Conservation (phyloP, 2,797 vertebrate genomes). For the Gobionotothen gibberifrons region DNA sequence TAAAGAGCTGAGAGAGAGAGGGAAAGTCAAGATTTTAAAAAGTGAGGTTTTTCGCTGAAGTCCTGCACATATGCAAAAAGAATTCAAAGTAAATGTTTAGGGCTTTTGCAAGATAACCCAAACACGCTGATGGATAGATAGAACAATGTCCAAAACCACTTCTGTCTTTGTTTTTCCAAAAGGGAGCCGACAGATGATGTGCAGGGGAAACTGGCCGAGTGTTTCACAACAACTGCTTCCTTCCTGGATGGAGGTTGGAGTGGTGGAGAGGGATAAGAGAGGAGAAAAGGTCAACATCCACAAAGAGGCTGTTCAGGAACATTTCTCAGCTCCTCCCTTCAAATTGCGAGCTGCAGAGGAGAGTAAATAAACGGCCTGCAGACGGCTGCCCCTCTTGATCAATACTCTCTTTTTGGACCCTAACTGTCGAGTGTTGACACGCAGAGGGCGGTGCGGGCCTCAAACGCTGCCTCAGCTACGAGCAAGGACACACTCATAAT, state of each 20-base stretch:
- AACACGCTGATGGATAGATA: slow-evolving; percentile 46
- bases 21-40: slow-evolving; percentile 51
- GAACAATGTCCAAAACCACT: slow-evolving; percentile 39
- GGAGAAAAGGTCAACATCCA: slow-evolving; percentile 58
- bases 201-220: slow-evolving; percentile 55
- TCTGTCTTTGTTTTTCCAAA: slow-evolving; percentile 51
- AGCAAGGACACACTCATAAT: slow-evolving; percentile 58
- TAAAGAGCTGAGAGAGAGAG: slow-evolving; percentile 56
- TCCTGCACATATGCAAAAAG: slow-evolving; percentile 32
- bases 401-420: slow-evolving; percentile 58
- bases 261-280: slow-evolving; percentile 51
- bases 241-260: slow-evolving; percentile 65
- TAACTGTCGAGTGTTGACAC: slow-evolving; percentile 32
- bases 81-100: slow-evolving; percentile 44
- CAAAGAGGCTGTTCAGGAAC: slow-evolving; percentile 67
- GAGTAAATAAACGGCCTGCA: slow-evolving; percentile 80
- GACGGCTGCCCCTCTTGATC: slow-evolving; percentile 52
- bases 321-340: slow-evolving; percentile 58
- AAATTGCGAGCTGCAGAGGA: slow-evolving; percentile 75
- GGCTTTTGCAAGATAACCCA: slow-evolving; percentile 44
- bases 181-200: slow-evolving; percentile 60
- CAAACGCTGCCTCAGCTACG: slow-evolving; percentile 14
- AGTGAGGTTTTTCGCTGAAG: slow-evolving; percentile 33
- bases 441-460: slow-evolving; percentile 5
- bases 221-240: slow-evolving; percentile 77